Conservation (phyloP, 2,113 vertebrate species). For the Taurulus bubalis region DNA sequence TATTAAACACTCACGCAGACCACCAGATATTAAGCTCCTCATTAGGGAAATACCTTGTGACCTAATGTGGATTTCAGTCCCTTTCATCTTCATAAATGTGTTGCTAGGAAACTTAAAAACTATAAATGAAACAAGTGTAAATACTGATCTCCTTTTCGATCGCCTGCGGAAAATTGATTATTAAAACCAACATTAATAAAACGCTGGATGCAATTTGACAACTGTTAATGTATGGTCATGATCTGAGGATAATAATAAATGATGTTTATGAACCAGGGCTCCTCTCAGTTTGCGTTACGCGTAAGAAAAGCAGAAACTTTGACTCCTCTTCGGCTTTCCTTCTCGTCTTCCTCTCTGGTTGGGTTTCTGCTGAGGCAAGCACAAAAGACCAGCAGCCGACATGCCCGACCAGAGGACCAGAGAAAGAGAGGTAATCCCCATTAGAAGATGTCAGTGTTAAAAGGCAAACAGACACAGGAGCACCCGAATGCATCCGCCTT, state of each 20-base stretch:
- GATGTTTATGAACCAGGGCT: background rate
- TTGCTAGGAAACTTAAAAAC: conserved; percentile 38
- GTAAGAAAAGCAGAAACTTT: background rate
- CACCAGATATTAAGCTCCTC: conserved; percentile 18
- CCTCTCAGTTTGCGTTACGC: background rate
- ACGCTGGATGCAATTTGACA: background rate
- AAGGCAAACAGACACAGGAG: conserved; percentile 28
- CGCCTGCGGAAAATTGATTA: background rate
- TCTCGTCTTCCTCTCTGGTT: background rate
- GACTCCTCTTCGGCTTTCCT: background rate
- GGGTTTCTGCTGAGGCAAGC: conserved; percentile 49
- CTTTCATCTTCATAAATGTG: conserved; percentile 43
- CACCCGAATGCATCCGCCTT: conserved; percentile 26
- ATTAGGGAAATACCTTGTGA: conserved; percentile 60
- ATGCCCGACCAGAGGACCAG: background rate
- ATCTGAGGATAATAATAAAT: background rate
- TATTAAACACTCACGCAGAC: background rate
- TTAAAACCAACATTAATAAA: background rate
- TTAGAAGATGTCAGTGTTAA: conserved; percentile 45
- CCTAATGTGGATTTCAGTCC: conserved; percentile 31
- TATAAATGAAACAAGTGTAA: conserved; percentile 1
- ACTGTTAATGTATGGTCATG: background rate
- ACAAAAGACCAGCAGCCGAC: background rate
- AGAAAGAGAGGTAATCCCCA: conserved; percentile 33
- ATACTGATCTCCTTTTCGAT: background rate